These are phyloP conservation scores for Macrochelys suwanniensis DNA, from an alignment of 2,797 vertebrate genomes.

Conservation along the genomic window DNA sequence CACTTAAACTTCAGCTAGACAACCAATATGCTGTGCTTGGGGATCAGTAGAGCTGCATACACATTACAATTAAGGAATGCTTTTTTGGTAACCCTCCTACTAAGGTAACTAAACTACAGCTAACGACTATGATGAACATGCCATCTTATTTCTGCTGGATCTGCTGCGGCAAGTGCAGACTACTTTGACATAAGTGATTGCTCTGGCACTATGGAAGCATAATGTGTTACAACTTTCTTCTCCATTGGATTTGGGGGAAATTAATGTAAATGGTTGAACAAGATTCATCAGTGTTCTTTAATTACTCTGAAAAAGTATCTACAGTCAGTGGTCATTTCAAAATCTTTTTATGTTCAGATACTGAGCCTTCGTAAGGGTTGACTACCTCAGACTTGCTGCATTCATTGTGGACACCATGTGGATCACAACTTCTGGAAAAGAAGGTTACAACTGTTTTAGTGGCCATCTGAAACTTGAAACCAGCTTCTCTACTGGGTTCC, in stretches of 20 bases:
- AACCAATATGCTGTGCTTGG: constrained; percentile 98
- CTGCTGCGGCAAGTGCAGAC: constrained; percentile 80
- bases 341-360: constrained; percentile 88
- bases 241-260: constrained; percentile 80
- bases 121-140: constrained; percentile 80
- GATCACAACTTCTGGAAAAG: constrained; percentile 89
- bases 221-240: constrained; percentile 83
- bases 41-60: constrained; percentile 90
- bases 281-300: constrained; percentile 80
- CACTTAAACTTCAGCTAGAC: constrained; percentile 96
- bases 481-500: constrained; percentile 85
- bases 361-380: constrained; percentile 89
- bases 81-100: constrained; percentile 85
- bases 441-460: constrained; percentile 84
- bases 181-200: constrained; percentile 75
- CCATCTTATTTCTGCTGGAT: constrained; percentile 80
- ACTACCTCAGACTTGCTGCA: constrained; percentile 91
- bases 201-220: constrained; percentile 79
- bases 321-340: constrained; percentile 87
- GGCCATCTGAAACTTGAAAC: constrained; percentile 83
- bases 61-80: constrained; percentile 86
- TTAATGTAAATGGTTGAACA: constrained; percentile 78
- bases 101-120: constrained; percentile 91
- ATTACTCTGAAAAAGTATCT: constrained; percentile 78
- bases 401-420: constrained; percentile 89